A percentile compares a stretch with the other conserved stretches of the same genome.
These are phyloP conservation scores for Anoplolepis gracilipes DNA, from an alignment of 1,140 invertebrate species.

Conservation along the genomic window DNA sequence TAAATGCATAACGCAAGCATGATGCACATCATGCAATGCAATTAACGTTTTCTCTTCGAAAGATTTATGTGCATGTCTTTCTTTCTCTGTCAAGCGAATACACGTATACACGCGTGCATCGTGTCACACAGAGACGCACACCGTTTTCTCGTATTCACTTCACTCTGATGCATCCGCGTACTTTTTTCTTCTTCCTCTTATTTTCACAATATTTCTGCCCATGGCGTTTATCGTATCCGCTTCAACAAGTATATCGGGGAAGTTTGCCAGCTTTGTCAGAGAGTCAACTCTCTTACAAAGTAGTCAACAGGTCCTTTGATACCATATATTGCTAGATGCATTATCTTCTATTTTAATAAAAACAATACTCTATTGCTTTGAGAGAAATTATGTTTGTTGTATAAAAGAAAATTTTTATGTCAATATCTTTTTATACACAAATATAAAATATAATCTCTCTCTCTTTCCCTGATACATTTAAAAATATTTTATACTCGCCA, in stretches of 20 bases:
- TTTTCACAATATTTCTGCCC: conserved; percentile 61
- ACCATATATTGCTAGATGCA: too few relatives aligned
- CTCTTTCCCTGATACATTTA: not conserved
- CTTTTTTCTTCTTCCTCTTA: conserved; percentile 17
- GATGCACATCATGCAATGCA: conserved; percentile 47
- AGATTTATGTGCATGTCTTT: conserved; percentile 60
- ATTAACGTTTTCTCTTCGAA: conserved; percentile 46
- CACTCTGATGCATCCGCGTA: conserved; percentile 64
- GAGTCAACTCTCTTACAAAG: not conserved
- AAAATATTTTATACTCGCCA: not conserved
- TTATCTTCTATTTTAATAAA: not conserved
- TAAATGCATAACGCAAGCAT: conserved; percentile 35
- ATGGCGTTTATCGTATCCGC: conserved; percentile 53
- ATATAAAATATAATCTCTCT: not conserved
- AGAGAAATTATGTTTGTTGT: not conserved
- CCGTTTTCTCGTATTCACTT: conserved; percentile 36
- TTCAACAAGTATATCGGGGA: conserved; percentile 53
- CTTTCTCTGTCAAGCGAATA: conserved; percentile 11
- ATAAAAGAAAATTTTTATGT: not conserved
- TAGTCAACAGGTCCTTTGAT: conserved; percentile 32
- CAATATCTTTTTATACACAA: not conserved
- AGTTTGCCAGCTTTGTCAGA: conserved; percentile 31
- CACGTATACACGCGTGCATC: not conserved
- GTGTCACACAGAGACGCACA: conserved; percentile 44
- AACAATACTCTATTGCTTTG: not conserved